Conservation (phyloP, 2,113 vertebrate species). For the Caranx melampygus region DNA sequence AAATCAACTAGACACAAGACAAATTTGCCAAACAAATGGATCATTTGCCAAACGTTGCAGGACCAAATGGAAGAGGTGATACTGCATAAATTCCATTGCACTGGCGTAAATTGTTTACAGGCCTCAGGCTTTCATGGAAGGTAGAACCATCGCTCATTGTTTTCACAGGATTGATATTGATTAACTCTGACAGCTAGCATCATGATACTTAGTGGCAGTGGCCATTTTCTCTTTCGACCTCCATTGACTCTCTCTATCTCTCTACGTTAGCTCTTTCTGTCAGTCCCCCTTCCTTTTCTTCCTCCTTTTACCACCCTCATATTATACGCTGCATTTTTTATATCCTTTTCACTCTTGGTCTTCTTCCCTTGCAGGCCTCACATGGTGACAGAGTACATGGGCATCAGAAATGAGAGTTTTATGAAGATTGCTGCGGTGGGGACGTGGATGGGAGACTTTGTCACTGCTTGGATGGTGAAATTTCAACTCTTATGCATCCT, state of each 20-base stretch:
- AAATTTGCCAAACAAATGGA: conserved; percentile 72
- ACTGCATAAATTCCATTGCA: conserved; percentile 46
- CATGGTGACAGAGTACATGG: conserved; percentile 98
- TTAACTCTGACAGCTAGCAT: conserved; percentile 71
- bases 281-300: conserved; percentile 23
- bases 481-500: not conserved
- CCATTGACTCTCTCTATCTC: conserved; percentile 21
- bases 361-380: conserved; percentile 84
- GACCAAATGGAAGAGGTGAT: conserved; percentile 51
- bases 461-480: conserved; percentile 99
- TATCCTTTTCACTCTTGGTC: conserved; percentile 37
- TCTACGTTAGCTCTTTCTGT: conserved; percentile 18
- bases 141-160: conserved; percentile 63
- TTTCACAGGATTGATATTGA: conserved; percentile 73
- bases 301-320: conserved; percentile 20
- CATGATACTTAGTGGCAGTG: conserved; percentile 63
- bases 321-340: conserved; percentile 30
- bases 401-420: conserved; percentile 97
- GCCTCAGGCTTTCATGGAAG: conserved; percentile 49
- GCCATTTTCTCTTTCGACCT: conserved; percentile 47
- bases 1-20: conserved; percentile 58
- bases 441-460: conserved; percentile 99
- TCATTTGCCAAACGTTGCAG: conserved; percentile 60
- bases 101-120: conserved; percentile 64
- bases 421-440: conserved; percentile 99